phyloP scores from a whole-genome alignment of 2,113 vertebrate genomes.

The Nansenia antarctica region DNA sequence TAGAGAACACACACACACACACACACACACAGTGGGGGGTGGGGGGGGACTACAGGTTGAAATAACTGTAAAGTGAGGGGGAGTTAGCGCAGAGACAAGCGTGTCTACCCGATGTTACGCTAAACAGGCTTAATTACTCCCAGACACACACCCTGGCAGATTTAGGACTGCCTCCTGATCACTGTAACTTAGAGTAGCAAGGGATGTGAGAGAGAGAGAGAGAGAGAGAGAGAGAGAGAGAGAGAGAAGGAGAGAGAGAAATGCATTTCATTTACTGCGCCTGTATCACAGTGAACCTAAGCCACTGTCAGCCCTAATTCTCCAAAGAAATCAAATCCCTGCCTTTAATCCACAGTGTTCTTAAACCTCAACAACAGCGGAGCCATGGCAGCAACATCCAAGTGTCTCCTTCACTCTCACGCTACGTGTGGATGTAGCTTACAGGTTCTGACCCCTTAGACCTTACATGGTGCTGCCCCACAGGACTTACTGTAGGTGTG shows the following conservation, averaged over 20 bases:
- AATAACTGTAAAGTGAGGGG: constrained; percentile 34
- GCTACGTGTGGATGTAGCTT: neutral
- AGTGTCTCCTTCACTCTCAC: neutral
- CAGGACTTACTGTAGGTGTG: neutral
- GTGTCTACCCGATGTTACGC: constrained; percentile 37
- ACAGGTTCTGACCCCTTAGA: neutral
- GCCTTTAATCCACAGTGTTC: constrained; percentile 77
- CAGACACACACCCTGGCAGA: constrained; percentile 41
- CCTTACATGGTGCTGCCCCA: neutral
- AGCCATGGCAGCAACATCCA: neutral
- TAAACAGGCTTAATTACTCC: constrained; percentile 59
- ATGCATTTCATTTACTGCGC: constrained; percentile 82
- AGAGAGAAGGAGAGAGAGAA: too few relatives aligned
- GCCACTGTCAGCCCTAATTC: constrained; percentile 84
- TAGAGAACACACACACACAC: neutral
- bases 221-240: constrained; percentile 47
- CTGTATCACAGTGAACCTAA: constrained; percentile 75
- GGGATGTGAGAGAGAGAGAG: constrained; percentile 74
- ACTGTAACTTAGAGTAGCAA: constrained; percentile 47
- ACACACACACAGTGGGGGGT: too few relatives aligned
- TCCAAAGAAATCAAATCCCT: constrained; percentile 84
- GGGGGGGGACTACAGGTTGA: constrained; percentile 35
- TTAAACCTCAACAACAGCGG: constrained; percentile 70
- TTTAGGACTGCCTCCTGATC: constrained; percentile 43
- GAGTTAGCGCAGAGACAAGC: constrained; percentile 46